Conservation (phyloP, 2,797 vertebrate genomes). For the Luscinia megarhynchos region DNA sequence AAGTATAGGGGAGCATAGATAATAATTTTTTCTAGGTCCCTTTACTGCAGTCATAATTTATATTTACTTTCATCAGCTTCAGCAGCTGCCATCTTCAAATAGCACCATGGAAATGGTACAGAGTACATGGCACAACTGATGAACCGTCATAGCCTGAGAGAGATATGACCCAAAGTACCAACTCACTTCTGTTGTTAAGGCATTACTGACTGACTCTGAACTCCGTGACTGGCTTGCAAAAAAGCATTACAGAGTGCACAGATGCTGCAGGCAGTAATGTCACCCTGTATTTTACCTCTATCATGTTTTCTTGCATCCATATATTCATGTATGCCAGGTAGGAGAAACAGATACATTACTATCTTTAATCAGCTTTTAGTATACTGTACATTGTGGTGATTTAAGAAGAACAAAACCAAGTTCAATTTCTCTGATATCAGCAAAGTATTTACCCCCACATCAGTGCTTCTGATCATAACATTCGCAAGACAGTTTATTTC, state of each 20-base stretch:
- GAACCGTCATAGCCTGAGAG: background rate
- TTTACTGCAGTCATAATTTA: background rate
- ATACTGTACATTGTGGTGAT: background rate
- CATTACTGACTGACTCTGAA: background rate
- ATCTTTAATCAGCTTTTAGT: background rate
- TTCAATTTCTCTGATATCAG: background rate
- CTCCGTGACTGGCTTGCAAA: background rate
- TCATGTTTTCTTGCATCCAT: background rate
- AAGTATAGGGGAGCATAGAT: background rate
- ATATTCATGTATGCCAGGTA: background rate
- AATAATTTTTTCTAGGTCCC: background rate
- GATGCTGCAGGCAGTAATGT: background rate
- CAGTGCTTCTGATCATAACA: background rate
- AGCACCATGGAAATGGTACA: background rate
- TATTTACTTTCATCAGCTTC: background rate
- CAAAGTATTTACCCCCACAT: background rate
- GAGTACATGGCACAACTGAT: background rate
- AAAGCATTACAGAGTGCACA: background rate
- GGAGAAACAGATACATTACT: background rate
- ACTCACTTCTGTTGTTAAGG: background rate
- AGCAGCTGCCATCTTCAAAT: background rate
- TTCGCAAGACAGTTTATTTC: background rate
- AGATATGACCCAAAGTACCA: background rate
- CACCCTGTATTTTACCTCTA: background rate
- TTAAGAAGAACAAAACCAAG: background rate